Base-by-base conservation (phyloP, 2,797 vertebrate genomes). In the Mycteria americana region DNA sequence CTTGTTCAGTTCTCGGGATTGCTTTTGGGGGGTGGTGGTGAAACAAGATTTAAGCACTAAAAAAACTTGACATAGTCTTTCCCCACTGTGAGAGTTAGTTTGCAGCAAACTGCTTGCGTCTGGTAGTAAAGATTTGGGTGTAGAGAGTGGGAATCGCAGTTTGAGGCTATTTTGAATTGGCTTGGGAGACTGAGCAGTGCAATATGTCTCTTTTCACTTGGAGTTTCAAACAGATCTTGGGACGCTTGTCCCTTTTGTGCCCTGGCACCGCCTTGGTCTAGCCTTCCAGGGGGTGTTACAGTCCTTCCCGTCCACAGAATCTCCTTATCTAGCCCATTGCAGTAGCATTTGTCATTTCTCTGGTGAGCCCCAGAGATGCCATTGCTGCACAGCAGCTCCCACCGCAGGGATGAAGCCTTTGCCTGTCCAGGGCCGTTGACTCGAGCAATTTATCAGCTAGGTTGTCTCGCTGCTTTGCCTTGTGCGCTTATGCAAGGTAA, bases 141-240 rank as follows among this genome's bases (percentile, higher is more conserved):
- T n/a, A n/a, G 51, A 37, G 59, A 53, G 37, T 46, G 6, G 45
- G 15, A 70, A 14, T 63, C 77, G 48, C 19, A 33, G 43, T 84
- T 83, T 72, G 43, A 65, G 21, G 11, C 3, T 54, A 1, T 54
- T 77, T 72, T 60, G 69, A 65, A 25, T 67, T 80, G 39, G 17
- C 18, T 68, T 81, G 57, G 13, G 63, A 77, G 60, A 53, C 9
- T 14, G 57, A 84, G 56, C 15, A 33, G 56, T 51, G 13, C 18
- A 10, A 11, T 9, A 22, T 19, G 3, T 73, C 5, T 70, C 10
- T 80, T 2, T 45, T 51, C 4, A 25, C 0, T 3, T 56, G 9
- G 51, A 25, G 27, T 18, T 83, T 56, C 30, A 70, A 69, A 33
- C 7, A 19, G 9, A 51, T 62, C 7, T 76, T 1, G 1, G 25